These are phyloP conservation scores for Anarrhichthys ocellatus DNA, from an alignment of 2,113 vertebrate genomes.

Conservation along the genomic window DNA sequence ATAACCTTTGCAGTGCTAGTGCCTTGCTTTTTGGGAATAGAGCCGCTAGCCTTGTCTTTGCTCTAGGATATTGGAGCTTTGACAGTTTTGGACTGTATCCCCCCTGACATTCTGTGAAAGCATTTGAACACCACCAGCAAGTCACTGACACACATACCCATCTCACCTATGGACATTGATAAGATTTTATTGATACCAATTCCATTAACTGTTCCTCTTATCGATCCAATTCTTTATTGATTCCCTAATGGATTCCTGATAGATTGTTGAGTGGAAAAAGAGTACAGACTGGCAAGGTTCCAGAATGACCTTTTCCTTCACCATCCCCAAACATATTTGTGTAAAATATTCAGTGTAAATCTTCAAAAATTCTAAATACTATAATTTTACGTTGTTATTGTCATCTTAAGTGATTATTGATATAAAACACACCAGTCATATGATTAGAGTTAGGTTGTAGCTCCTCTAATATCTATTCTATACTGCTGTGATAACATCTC, in stretches of 20 bases:
- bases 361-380: not conserved
- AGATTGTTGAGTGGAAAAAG: not conserved
- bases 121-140: not conserved
- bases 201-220: not conserved
- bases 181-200: not conserved
- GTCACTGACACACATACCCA: not conserved
- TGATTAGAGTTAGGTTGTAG: not conserved
- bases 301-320: not conserved
- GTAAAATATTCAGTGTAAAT: not conserved
- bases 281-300: not conserved
- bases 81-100: not conserved
- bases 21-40: constrained; percentile 1
- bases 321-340: not conserved
- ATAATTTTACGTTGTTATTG: not conserved
- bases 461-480: too few species aligned
- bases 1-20: not conserved
- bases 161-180: not conserved
- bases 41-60: not conserved
- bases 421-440: not conserved
- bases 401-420: not conserved
- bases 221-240: not conserved
- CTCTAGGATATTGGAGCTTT: not conserved
- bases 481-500: too few species aligned
- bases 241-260: not conserved
- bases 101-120: not conserved